Percentiles rank a stretch among this genome's conserved stretches.
Conservation (phyloP, 2,888 invertebrate species). For the Scaptomyza cyrtandrae region DNA sequence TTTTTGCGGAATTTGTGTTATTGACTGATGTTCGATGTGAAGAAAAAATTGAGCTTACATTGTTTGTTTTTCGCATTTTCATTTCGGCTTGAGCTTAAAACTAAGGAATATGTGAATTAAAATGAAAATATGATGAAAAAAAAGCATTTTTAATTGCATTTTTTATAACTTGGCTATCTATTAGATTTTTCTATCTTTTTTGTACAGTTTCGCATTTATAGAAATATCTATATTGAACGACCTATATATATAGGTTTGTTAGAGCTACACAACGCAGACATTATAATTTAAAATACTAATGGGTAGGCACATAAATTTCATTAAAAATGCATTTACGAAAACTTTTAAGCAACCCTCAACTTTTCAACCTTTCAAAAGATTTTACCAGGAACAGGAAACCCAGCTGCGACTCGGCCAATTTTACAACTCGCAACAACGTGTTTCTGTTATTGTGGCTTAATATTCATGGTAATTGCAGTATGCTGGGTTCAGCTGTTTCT, state of each 20-base stretch:
- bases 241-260: slow-evolving; percentile 3
- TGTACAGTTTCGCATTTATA: not conserved
- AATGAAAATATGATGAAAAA: not conserved
- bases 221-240: not conserved
- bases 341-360: slow-evolving; percentile 48
- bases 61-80: not conserved
- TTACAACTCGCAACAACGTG: slow-evolving; percentile 47
- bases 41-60: not conserved
- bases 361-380: slow-evolving; percentile 48
- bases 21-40: not conserved
- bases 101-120: not conserved
- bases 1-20: not conserved
- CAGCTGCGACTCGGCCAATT: slow-evolving; percentile 64
- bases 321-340: slow-evolving; percentile 70
- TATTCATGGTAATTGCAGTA: slow-evolving; percentile 71
- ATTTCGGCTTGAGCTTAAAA: not conserved
- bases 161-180: not conserved
- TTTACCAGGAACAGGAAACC: slow-evolving; percentile 23
- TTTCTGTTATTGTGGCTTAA: slow-evolving; percentile 63
- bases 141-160: not conserved
- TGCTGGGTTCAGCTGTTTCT: slow-evolving; percentile 65
- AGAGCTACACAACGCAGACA: slow-evolving; percentile 11
- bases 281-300: slow-evolving; percentile 55
- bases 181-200: not conserved
- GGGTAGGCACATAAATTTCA: slow-evolving; percentile 68